phyloP scores from a whole-genome alignment of 2,888 invertebrate species.

The Parnassius smintheus region DNA sequence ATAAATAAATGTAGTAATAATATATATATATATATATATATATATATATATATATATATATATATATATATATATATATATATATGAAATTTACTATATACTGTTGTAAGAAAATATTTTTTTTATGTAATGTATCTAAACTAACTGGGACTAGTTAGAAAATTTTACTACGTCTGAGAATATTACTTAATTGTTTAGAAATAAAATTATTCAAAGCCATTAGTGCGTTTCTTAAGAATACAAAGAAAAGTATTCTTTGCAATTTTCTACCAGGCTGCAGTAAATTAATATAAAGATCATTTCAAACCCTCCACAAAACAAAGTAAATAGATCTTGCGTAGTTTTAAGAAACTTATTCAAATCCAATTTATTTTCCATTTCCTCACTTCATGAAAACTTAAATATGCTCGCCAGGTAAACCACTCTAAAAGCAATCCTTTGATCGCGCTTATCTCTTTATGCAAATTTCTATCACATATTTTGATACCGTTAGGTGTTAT shows the following conservation, averaged over 20 bases:
- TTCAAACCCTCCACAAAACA: constrained; percentile 58
- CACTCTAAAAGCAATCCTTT: constrained; percentile 79
- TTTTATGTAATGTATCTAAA: too few relatives aligned
- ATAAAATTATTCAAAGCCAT: too few relatives aligned
- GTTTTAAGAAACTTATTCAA: constrained; percentile 76
- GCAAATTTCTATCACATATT: constrained; percentile 70
- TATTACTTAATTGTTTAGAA: too few relatives aligned
- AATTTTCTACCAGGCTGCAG: constrained; percentile 40
- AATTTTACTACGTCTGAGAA: too few relatives aligned
- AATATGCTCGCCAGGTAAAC: constrained; percentile 78
- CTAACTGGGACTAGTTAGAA: too few relatives aligned
- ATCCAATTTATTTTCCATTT: constrained; percentile 81
- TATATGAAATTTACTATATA: too few relatives aligned
- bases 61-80: too few relatives aligned
- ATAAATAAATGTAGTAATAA: too few relatives aligned
- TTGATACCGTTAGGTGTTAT: constrained; percentile 43
- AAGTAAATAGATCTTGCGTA: constrained; percentile 67
- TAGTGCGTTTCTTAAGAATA: background rate
- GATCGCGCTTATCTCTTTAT: constrained; percentile 75
- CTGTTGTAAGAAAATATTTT: too few relatives aligned
- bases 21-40: too few relatives aligned
- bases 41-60: too few relatives aligned
- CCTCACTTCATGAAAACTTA: constrained; percentile 80
- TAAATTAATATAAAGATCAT: constrained; percentile 44
- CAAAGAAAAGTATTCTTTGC: constrained; percentile 11